Conservation (phyloP, 2,888 invertebrate species). For the Anthophora plumipes region DNA sequence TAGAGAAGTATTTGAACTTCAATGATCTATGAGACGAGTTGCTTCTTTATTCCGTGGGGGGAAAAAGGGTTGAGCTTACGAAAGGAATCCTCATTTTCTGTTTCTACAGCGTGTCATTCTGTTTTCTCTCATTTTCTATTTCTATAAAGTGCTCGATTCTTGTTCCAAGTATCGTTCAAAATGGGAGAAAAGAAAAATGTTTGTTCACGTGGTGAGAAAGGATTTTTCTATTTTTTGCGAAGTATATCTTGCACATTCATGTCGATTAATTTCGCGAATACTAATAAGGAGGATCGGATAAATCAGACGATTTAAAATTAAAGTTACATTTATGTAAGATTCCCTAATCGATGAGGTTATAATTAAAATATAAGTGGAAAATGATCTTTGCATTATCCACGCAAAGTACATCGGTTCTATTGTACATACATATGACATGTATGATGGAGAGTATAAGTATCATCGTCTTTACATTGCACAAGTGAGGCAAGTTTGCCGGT, state of each 20-base stretch:
- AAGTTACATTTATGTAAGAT: neutral
- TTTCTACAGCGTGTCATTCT: no score
- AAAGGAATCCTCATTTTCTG: no score
- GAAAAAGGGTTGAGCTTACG: no score
- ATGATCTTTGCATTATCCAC: slow-evolving; percentile 18
- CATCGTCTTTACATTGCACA: neutral
- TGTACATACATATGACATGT: neutral
- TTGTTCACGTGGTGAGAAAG: no score
- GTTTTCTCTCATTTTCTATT: no score
- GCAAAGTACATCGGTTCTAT: neutral
- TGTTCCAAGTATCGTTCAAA: no score
- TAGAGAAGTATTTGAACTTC: no score
- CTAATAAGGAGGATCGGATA: neutral
- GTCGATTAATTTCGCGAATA: neutral
- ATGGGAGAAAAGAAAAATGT: no score
- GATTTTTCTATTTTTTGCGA: neutral
- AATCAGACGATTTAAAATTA: neutral
- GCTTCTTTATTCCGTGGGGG: no score
- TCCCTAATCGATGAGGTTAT: neutral
- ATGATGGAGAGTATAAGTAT: slow-evolving; percentile 15
- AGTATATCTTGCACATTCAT: neutral
- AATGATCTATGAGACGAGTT: no score
- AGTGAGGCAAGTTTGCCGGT: slow-evolving; percentile 4
- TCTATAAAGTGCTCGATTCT: no score
- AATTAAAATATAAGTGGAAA: slow-evolving; percentile 11